Percentiles rank a stretch among this genome's conserved stretches.
phyloP scores from a whole-genome alignment of 1,140 invertebrate genomes.

The Adelges cooleyi region DNA sequence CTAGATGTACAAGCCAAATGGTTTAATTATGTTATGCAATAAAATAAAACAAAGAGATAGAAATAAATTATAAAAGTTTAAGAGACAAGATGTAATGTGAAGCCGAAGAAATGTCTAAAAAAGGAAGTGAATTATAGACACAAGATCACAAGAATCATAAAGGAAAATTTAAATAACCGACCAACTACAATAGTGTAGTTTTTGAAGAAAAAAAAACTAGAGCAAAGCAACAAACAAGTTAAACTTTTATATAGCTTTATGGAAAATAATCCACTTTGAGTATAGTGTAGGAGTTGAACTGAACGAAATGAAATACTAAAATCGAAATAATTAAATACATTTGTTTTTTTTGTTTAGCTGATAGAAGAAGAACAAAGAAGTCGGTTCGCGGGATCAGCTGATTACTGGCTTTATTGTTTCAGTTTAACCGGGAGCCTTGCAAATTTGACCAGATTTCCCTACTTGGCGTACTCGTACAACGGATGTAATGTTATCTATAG shows the following conservation, averaged over 20 bases:
- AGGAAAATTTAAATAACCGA: no score
- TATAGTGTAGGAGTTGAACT: neutral
- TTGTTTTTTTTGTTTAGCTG: neutral
- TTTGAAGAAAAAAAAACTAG: no score
- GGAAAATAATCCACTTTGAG: neutral
- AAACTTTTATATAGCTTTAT: no score
- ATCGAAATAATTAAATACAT: neutral
- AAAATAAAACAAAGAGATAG: no score
- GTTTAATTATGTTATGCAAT: no score
- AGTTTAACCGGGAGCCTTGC: neutral
- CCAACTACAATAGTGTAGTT: no score
- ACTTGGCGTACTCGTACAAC: neutral
- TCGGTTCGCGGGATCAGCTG: neutral
- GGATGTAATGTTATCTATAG: constrained; percentile 23
- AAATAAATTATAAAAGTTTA: no score
- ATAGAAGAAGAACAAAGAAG: neutral
- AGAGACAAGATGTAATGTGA: no score
- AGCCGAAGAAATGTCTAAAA: no score
- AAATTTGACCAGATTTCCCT: neutral
- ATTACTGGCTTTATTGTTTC: constrained; percentile 6
- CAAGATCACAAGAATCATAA: no score
- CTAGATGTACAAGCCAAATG: no score
- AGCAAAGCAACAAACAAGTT: neutral
- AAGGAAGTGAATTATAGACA: no score
- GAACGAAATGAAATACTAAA: neutral